Evolutionary conservation across 2,888 invertebrate genomes (phyloP).

Genomic region (Eristalinus sepulchralis): DNA sequence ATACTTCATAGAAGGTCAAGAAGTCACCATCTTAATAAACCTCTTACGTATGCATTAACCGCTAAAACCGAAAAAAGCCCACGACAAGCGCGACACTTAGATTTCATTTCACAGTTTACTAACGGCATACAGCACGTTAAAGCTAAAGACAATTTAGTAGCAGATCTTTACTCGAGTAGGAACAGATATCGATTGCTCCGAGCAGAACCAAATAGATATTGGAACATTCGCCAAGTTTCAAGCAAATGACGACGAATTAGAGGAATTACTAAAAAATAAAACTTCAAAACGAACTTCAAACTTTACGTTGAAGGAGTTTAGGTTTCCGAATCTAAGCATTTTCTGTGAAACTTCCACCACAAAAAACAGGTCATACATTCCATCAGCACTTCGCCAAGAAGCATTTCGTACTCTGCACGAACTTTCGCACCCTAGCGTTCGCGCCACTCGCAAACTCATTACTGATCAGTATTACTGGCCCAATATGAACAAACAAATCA

Average conservation of each 20-base stretch:
- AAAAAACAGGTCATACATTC: not conserved
- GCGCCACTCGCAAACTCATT: constrained; percentile 7
- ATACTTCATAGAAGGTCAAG: constrained; percentile 30
- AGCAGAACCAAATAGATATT: too few relatives aligned
- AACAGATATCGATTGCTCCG: too few relatives aligned
- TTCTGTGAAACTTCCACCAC: constrained; percentile 9
- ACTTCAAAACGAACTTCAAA: too few relatives aligned
- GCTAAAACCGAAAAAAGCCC: not conserved
- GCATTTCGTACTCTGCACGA: constrained; percentile 1
- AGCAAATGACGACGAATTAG: not conserved
- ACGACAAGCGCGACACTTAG: not conserved
- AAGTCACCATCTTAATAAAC: not conserved
- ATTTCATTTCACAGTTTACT: not conserved
- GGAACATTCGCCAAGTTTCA: not conserved
- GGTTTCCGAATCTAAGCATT: not conserved
- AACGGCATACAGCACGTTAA: not conserved
- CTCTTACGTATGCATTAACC: not conserved
- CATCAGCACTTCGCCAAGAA: too few relatives aligned
- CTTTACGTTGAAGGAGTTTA: not conserved
- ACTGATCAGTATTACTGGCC: not conserved
- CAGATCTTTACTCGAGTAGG: not conserved
- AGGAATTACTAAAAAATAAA: too few relatives aligned
- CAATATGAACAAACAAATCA: too few relatives aligned
- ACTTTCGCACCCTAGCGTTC: constrained; percentile 22
- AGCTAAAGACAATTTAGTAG: not conserved